These are phyloP conservation scores for Oceanodroma leucorhoa DNA, from an alignment of 2,797 vertebrate species.

Conservation along the genomic window DNA sequence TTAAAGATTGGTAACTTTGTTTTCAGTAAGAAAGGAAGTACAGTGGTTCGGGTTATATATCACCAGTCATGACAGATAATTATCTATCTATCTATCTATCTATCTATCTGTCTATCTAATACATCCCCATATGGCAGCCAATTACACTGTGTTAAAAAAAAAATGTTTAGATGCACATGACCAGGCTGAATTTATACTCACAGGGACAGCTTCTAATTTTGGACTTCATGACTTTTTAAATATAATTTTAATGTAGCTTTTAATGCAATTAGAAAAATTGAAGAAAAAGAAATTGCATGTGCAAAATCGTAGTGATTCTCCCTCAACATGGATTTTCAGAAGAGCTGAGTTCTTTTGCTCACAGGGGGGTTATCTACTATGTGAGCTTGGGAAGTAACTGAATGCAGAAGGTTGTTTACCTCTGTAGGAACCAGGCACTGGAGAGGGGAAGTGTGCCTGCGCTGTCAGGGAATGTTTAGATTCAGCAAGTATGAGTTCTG, in stretches of 20 bases:
- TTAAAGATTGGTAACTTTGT: background rate
- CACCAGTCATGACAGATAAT: background rate
- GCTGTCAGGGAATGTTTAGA: background rate
- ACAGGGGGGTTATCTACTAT: fast-evolving
- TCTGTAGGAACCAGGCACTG: background rate
- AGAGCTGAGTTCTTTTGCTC: background rate
- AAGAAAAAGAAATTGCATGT: background rate
- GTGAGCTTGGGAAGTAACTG: background rate
- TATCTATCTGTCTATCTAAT: background rate
- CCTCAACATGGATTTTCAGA: too few species aligned
- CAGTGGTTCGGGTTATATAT: background rate
- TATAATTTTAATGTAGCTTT: background rate
- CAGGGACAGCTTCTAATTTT: background rate
- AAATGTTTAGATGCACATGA: background rate
- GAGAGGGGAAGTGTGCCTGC: background rate
- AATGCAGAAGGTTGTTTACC: background rate
- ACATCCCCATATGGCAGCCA: background rate
- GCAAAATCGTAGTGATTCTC: background rate
- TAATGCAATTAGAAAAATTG: background rate
- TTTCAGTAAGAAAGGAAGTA: background rate
- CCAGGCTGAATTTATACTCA: background rate
- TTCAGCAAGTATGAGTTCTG: background rate
- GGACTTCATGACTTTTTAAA: background rate
- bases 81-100: background rate
- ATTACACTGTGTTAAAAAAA: background rate